Conservation (phyloP, 2,888 invertebrate species). For the Venustoraphidia nigricollis region DNA sequence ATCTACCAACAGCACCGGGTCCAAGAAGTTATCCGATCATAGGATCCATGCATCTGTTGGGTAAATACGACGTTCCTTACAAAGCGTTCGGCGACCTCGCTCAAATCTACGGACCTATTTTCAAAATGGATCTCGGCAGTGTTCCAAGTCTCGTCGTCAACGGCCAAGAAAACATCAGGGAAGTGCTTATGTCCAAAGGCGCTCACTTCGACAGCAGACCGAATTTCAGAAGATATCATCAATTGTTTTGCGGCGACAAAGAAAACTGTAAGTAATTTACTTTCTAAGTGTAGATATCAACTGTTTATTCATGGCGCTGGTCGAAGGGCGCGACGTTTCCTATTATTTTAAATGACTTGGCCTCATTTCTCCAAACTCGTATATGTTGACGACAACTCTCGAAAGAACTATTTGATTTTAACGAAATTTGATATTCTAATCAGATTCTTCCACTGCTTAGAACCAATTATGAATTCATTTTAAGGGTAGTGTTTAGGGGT, state of each 20-base stretch:
- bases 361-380: too few species aligned
- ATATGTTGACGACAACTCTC: too few species aligned
- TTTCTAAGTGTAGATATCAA: too few species aligned
- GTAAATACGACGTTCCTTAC: conserved; percentile 40
- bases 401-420: too few species aligned
- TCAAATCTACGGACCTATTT: conserved; percentile 34
- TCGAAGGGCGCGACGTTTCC: too few species aligned
- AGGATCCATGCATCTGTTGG: conserved; percentile 38
- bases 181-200: conserved; percentile 38
- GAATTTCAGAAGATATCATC: conserved; percentile 42
- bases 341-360: too few species aligned
- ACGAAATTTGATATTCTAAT: too few species aligned
- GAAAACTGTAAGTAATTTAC: conserved; percentile 44
- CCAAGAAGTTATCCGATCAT: conserved; percentile 37
- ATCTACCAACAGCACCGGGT: conserved; percentile 30
- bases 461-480: too few species aligned
- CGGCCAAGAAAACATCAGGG: conserved; percentile 39
- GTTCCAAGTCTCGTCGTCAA: conserved; percentile 40
- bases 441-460: too few species aligned
- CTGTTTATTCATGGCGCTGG: too few species aligned
- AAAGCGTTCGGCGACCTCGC: conserved; percentile 37
- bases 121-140: conserved; percentile 36
- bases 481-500: too few species aligned
- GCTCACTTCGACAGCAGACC: conserved; percentile 48
- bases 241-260: conserved; percentile 46